Evolutionary conservation across 2,113 vertebrate species (phyloP), one percentile per base, ranked within the genome.

Genomic region (Oreochromis niloticus): DNA sequence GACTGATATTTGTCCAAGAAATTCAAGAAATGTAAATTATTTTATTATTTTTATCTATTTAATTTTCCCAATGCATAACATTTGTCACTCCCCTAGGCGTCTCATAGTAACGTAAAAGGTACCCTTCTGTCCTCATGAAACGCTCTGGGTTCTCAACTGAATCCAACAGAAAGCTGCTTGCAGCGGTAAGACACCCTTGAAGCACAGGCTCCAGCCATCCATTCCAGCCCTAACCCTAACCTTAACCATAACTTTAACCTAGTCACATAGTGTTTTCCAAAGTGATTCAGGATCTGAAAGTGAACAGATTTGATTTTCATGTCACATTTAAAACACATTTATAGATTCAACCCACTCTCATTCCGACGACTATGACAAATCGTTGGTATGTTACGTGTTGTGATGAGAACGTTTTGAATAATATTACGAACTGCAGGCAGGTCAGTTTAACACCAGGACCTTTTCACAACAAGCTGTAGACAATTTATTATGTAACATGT

Each of bases 321-420:
- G 59, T 61, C 30, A 61, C 9, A 19, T 9, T 0, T 52, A n/a
- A 52, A 52, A 52, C 17, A 52, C 59, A 61, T 61, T 61, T 34
- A 61, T 19, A 34, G 59, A 19, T 34, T 34, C 0, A 63, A 34
- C 59, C 59, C 6, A 0, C 59, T 34, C 59, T 34, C 30, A 11
- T 11, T 3, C 30, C 0, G 5, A 63, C 5, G 0, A 34, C 16
- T 61, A 1, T 34, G 57, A 61, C 57, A 61, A 61, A 10, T 0
- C 34, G 30, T 61, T 0, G 3, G 56, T 16, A 59, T 19, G 57
- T 61, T 61, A 10, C 0, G 0, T 34, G 3, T 61, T 61, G 30
- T 34, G 30, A 61, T 61, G 57, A 61, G 57, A 61, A 61, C 2
- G 0, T 61, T 27, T 61, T 61, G 27, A 61, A 32, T 61, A 61